Percentiles rank a stretch among this genome's conserved stretches.
phyloP scores from a whole-genome alignment of 2,888 invertebrate genomes.

The Lumbricus terrestris region DNA sequence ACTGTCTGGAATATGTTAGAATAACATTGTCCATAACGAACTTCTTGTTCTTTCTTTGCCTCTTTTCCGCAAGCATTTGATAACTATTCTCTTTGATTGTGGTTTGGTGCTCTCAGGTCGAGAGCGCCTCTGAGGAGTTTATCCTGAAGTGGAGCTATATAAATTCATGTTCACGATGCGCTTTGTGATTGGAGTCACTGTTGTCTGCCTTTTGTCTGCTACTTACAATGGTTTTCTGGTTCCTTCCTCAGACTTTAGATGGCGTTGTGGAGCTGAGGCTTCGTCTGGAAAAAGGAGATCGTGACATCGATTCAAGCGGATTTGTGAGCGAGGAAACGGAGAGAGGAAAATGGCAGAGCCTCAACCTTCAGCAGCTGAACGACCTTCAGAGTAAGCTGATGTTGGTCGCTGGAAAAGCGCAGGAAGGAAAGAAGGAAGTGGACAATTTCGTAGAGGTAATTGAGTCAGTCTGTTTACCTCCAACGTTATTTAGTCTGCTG shows the following conservation, averaged over 20 bases:
- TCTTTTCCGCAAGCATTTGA: too few relatives aligned
- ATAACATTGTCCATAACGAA: too few relatives aligned
- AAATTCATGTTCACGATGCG: too few relatives aligned
- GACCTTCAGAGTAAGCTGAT: conserved; percentile 54
- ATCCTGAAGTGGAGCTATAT: too few relatives aligned
- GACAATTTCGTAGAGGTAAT: conserved; percentile 36
- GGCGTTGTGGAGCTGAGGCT: conserved; percentile 42
- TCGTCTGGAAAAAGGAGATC: conserved; percentile 34
- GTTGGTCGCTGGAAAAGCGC: conserved; percentile 53
- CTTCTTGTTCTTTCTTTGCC: too few relatives aligned
- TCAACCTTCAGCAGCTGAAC: conserved; percentile 43
- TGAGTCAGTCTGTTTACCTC: not conserved
- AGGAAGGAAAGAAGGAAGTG: conserved; percentile 46
- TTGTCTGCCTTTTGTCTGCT: too few relatives aligned
- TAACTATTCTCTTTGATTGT: too few relatives aligned
- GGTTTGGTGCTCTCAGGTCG: too few relatives aligned
- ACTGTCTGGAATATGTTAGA: too few relatives aligned
- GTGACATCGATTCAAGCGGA: not conserved
- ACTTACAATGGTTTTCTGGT: not conserved
- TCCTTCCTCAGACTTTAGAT: conserved; percentile 34
- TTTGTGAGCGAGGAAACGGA: conserved; percentile 9
- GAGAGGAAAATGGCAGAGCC: conserved; percentile 30
- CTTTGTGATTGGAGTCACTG: too few relatives aligned
- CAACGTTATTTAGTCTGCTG: too few relatives aligned
- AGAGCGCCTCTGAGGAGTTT: too few relatives aligned